Conservation (phyloP, 2,113 vertebrate species). For the Rhynchopsitta pachyrhyncha region DNA sequence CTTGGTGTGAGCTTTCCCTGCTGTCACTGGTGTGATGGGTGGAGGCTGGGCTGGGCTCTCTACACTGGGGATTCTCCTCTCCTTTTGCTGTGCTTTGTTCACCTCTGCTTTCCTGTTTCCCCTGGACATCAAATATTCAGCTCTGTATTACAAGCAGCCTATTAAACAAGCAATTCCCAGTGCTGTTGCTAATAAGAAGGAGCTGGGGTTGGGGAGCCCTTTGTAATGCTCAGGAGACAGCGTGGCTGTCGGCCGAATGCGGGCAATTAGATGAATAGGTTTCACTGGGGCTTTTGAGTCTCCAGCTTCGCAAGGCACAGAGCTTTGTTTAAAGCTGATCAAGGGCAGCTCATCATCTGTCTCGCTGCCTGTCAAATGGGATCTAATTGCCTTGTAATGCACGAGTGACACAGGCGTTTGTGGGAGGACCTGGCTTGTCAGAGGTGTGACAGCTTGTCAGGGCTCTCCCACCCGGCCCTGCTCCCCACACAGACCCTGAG, state of each 20-base stretch:
- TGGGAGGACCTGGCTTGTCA: background rate
- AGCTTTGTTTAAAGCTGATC: constrained; percentile 46
- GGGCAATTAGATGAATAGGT: constrained; percentile 42
- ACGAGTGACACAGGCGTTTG: background rate
- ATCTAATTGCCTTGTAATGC: constrained; percentile 26
- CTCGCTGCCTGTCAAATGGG: constrained; percentile 2
- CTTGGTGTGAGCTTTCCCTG: background rate
- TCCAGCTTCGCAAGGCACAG: background rate
- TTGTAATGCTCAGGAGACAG: background rate
- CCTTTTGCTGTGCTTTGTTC: background rate
- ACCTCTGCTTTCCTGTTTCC: background rate
- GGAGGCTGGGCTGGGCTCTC: background rate
- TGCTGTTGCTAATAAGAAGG: background rate
- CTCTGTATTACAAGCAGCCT: background rate
- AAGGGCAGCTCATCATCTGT: constrained; percentile 43
- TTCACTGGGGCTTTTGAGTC: constrained; percentile 21
- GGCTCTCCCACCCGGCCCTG: background rate
- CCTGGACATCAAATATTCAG: background rate
- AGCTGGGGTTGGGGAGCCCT: constrained; percentile 7
- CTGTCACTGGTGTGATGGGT: background rate
- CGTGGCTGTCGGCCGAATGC: background rate
- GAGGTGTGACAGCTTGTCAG: background rate
- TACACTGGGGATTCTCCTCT: background rate
- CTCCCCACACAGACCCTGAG: background rate
- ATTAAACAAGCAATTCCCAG: constrained; percentile 38